Percentiles rank a stretch among this genome's conserved stretches.
phyloP scores from a whole-genome alignment of 2,797 vertebrate genomes.

The Syndactyla subalaris region DNA sequence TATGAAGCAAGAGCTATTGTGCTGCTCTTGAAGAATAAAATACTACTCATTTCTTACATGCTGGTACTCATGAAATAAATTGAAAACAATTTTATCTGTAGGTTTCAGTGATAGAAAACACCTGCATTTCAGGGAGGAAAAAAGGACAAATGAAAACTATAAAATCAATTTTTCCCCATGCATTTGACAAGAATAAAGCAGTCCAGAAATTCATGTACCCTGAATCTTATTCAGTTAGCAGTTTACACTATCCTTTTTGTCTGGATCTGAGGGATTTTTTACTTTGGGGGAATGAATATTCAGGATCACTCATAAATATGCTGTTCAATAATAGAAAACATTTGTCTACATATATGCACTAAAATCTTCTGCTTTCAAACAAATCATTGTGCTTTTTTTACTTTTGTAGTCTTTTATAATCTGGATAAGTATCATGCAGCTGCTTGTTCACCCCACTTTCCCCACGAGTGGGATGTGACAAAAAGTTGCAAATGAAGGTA shows the following conservation, averaged over 20 bases:
- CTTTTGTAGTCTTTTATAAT: background rate
- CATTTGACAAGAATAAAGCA: background rate
- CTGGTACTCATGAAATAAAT: background rate
- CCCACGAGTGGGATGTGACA: background rate
- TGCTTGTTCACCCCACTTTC: background rate
- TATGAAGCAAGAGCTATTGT: background rate
- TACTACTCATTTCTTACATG: background rate
- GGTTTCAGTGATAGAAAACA: background rate
- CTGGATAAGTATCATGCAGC: background rate
- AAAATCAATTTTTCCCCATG: background rate
- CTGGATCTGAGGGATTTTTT: background rate
- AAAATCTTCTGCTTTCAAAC: background rate
- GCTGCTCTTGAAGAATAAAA: background rate
- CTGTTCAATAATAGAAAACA: background rate
- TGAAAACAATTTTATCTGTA: background rate
- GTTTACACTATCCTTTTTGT: background rate
- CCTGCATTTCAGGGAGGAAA: background rate
- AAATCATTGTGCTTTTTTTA: background rate
- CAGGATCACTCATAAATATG: background rate
- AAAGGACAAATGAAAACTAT: background rate
- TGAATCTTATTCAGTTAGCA: background rate
- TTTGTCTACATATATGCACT: background rate
- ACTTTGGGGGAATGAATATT: background rate
- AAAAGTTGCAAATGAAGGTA: background rate
- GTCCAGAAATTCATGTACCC: background rate